Percentiles rank a stretch among this genome's conserved stretches.
These are phyloP conservation scores for Cosmia trapezina DNA, from an alignment of 2,888 invertebrate species.

Conservation along the genomic window DNA sequence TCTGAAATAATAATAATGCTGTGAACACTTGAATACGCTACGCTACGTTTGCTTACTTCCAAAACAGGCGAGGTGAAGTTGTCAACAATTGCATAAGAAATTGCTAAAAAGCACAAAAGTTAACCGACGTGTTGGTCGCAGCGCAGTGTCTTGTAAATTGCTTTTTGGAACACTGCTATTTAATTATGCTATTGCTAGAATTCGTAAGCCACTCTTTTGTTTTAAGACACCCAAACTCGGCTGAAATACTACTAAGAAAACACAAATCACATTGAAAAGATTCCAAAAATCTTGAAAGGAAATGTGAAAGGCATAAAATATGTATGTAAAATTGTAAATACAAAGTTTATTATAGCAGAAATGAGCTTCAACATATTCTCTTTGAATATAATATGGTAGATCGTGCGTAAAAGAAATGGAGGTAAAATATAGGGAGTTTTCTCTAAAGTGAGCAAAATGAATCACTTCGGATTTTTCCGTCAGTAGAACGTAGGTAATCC, in stretches of 20 bases:
- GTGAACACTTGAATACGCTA: background rate
- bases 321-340: too few species aligned
- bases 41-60: too few species aligned
- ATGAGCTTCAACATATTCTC: conserved; percentile 39
- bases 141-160: background rate
- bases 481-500: conserved; percentile 20
- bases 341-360: conserved; percentile 35
- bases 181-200: background rate
- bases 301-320: conserved; percentile 23
- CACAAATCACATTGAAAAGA: background rate
- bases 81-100: background rate
- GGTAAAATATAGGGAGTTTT: conserved; percentile 17
- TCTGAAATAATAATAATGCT: background rate
- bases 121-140: background rate
- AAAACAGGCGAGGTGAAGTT: background rate
- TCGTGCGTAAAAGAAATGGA: conserved; percentile 8
- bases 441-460: conserved; percentile 27
- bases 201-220: background rate
- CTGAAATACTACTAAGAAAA: background rate
- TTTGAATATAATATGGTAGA: conserved; percentile 22
- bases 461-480: conserved; percentile 23
- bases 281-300: background rate
- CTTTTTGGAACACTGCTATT: too few species aligned
- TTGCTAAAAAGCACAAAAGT: background rate
- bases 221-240: background rate